Evolutionary conservation across 2,113 vertebrate genomes (phyloP).

Genomic region (Etia nguti): DNA sequence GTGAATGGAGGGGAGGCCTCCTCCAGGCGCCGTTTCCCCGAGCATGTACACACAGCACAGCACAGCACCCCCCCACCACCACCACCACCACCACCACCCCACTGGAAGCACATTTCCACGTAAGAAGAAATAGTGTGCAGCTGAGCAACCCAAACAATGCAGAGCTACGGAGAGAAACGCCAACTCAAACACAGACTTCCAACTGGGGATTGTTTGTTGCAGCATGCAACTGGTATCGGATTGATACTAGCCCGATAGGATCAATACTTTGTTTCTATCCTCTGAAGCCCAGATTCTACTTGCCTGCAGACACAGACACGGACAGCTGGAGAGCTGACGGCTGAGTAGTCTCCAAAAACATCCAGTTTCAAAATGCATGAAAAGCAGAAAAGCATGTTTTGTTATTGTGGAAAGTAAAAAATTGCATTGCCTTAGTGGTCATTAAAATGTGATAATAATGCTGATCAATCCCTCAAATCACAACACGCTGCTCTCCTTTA

Average conservation of each 20-base stretch:
- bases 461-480: background rate
- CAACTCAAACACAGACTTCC: conserved; percentile 37
- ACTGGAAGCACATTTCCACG: conserved; percentile 22
- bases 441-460: no score
- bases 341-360: background rate
- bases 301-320: background rate
- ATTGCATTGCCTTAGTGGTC: background rate
- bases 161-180: conserved; percentile 5
- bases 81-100: background rate
- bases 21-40: conserved; percentile 8
- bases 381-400: no score
- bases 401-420: background rate
- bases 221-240: background rate
- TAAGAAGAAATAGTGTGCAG: conserved; percentile 40
- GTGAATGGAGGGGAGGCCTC: conserved; percentile 30
- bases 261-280: background rate
- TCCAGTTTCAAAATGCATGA: background rate
- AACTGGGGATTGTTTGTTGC: background rate
- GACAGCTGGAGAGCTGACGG: background rate
- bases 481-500: background rate
- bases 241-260: background rate
- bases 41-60: conserved; percentile 8
- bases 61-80: background rate
- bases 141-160: conserved; percentile 42
- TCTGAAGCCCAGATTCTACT: background rate